These are phyloP conservation scores for Psephotus haematonotus DNA, from an alignment of 2,113 vertebrate genomes.

Conservation along the genomic window DNA sequence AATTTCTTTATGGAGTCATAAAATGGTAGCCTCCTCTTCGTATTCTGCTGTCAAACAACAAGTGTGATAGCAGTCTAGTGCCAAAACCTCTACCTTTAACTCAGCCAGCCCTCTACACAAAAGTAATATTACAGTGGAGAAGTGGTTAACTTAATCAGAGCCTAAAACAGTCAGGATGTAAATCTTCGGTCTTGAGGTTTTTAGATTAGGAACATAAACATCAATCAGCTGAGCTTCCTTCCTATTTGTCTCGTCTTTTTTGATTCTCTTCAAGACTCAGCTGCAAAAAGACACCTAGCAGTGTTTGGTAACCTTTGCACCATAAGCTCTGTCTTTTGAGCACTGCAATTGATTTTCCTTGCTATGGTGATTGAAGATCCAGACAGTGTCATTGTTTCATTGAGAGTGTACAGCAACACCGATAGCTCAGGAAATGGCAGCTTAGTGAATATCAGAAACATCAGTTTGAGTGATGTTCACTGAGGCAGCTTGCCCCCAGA, in stretches of 20 bases:
- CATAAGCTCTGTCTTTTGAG: constrained; percentile 8
- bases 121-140: not conserved
- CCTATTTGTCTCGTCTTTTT: constrained; percentile 26
- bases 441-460: constrained; percentile 14
- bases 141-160: constrained; percentile 41
- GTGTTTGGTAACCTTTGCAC: constrained; percentile 62
- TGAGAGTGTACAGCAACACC: constrained; percentile 17
- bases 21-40: constrained; percentile 52
- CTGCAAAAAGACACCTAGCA: constrained; percentile 26
- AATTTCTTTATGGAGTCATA: constrained; percentile 66
- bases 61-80: not conserved
- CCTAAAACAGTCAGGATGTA: constrained; percentile 16
- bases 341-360: constrained; percentile 61
- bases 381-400: constrained; percentile 47
- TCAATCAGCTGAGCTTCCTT: constrained; percentile 36
- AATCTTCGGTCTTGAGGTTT: not conserved
- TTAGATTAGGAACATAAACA: constrained; percentile 52
- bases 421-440: constrained; percentile 48
- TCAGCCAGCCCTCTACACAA: not conserved
- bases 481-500: not conserved
- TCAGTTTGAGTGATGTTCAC: constrained; percentile 9
- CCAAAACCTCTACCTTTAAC: constrained; percentile 16
- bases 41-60: not conserved
- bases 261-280: constrained; percentile 44
- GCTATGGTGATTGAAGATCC: constrained; percentile 48